Evolutionary conservation across 2,797 vertebrate species (phyloP), one percentile per base, ranked within the genome.

Genomic region (Oophaga sylvatica): DNA sequence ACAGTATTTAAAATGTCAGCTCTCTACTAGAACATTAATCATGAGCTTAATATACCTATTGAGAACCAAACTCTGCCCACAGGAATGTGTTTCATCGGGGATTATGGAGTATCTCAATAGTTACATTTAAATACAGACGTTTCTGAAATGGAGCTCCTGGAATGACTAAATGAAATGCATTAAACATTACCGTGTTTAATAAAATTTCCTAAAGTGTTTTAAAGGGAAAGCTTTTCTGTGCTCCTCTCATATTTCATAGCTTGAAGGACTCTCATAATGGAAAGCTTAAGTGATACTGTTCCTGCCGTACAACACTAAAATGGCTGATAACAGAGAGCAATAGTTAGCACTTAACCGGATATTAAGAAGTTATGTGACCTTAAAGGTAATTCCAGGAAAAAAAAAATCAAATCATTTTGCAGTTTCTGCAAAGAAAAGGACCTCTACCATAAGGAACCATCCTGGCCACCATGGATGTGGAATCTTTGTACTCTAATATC

Each of bases 1-100:
- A 86, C 88, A 86, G 80, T 86, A 89, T 89, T 89, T 89, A 89
- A 89, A 89, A 89, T 89, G 88, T 86, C 84, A 89, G 70, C 84
- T 86, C 73, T 89, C 79, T 83, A 31, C 88, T 77, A 77, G 84
- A 89, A 86, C 84, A 89, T 89, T 89, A 89, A 89, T 89, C 88
- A 89, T 75, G 56, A 62, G 84, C 80, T 89, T 89, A 89, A 89
- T 89, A 89, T 86, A 82, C 84, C 83, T 89, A 85, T 85, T 89
- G 83, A 89, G 87, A 85, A 60, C 29, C 41, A 85, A 60, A 82
- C 70, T 86, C 87, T 89, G 87, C 87, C 87, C 87, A 89, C 87
- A 85, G 87, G 83, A 89, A 81, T 78, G 78, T 29, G 87, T 89
- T 85, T 86, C 84, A 89, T 57, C 41, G 10, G 88, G 84, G 84